Evolutionary conservation across 2,797 vertebrate genomes (phyloP).

Genomic region (Pyrocephalus nanus): DNA sequence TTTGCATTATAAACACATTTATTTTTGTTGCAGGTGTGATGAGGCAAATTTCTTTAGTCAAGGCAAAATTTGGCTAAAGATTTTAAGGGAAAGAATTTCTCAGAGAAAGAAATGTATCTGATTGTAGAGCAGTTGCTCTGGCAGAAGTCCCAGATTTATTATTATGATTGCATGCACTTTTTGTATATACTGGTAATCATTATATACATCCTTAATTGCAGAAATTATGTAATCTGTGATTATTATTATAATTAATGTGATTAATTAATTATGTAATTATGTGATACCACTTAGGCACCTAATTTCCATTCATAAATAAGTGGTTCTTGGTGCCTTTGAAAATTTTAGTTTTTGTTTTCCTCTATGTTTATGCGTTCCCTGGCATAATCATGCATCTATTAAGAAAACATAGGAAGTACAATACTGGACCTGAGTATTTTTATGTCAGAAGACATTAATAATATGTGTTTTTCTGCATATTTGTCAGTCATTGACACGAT

Average conservation of each 20-base stretch:
- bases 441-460: background rate
- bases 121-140: background rate
- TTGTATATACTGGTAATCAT: background rate
- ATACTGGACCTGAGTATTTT: background rate
- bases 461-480: background rate
- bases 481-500: background rate
- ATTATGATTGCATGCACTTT: background rate
- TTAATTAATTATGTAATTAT: too few relatives aligned
- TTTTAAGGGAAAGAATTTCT: background rate
- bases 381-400: background rate
- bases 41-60: background rate
- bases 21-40: accelerated
- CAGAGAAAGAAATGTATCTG: background rate
- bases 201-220: background rate
- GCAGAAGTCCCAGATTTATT: background rate
- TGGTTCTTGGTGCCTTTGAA: background rate
- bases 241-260: too few relatives aligned
- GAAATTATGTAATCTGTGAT: background rate
- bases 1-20: background rate
- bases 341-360: background rate
- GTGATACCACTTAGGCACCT: background rate
- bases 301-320: background rate
- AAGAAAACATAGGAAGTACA: background rate
- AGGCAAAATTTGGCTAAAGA: background rate
- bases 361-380: background rate